Percentiles rank a stretch among this genome's conserved stretches.
Evolutionary conservation across 2,113 vertebrate genomes (phyloP).

Genomic region (Sebastes schlegelii): DNA sequence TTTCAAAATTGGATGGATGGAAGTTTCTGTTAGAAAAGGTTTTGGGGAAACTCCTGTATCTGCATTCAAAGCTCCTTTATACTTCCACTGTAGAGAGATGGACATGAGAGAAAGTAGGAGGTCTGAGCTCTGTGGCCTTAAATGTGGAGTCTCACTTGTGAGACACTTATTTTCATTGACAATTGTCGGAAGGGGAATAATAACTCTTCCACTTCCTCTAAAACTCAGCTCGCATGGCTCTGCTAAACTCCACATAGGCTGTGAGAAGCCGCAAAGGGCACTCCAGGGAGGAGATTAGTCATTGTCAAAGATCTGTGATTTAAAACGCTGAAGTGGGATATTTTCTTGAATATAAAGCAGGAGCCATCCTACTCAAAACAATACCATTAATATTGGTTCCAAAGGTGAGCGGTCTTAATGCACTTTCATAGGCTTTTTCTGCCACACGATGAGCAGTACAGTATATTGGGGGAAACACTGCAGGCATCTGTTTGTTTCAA

Average conservation of each 20-base stretch:
- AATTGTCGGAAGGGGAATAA: conserved; percentile 16
- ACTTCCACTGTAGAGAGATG: background rate
- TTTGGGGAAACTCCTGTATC: background rate
- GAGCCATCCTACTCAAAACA: conserved; percentile 30
- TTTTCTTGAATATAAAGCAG: conserved; percentile 55
- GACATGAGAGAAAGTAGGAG: background rate
- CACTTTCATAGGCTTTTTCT: conserved; percentile 8
- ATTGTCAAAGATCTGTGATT: conserved; percentile 48
- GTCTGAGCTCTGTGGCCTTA: conserved; percentile 24
- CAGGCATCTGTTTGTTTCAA: conserved; percentile 1
- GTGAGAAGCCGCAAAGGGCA: conserved; percentile 49
- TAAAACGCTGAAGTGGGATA: conserved; percentile 50
- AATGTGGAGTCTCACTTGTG: background rate
- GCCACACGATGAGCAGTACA: background rate
- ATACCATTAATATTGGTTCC: conserved; percentile 18
- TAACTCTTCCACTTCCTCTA: conserved; percentile 16
- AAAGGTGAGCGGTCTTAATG: conserved; percentile 34
- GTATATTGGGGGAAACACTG: background rate
- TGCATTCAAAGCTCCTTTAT: background rate
- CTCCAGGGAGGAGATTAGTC: conserved; percentile 45
- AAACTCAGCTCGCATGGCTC: conserved; percentile 23
- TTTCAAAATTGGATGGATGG: background rate
- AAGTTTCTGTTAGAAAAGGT: background rate
- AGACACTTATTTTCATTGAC: conserved; percentile 14
- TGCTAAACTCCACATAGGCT: conserved; percentile 33